Percentiles rank a stretch among this genome's conserved stretches.
Conservation (phyloP, 2,888 invertebrate genomes). For the Emmelina monodactyla region DNA sequence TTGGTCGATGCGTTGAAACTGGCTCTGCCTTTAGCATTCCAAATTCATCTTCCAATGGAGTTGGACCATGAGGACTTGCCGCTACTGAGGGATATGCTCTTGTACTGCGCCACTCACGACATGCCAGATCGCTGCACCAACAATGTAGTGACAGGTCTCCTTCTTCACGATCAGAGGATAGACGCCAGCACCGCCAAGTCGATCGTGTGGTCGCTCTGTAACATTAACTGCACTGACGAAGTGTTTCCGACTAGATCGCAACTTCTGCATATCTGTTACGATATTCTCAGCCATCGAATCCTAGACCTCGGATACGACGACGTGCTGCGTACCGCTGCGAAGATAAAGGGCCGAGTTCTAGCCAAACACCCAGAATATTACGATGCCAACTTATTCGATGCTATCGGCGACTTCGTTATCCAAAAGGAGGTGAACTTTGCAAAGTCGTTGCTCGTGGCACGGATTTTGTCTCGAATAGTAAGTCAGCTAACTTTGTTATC, state of each 20-base stretch:
- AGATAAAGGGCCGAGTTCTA: conserved; percentile 46
- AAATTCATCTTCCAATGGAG: conserved; percentile 67
- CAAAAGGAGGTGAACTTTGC: conserved; percentile 58
- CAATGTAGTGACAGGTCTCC: conserved; percentile 57
- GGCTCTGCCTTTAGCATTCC: conserved; percentile 73
- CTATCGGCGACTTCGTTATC: conserved; percentile 57
- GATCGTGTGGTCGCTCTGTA: conserved; percentile 65
- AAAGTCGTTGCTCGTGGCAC: conserved; percentile 49
- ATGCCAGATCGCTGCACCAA: conserved; percentile 59
- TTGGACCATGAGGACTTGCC: conserved; percentile 61
- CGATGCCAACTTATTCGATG: conserved; percentile 67
- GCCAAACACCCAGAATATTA: conserved; percentile 64
- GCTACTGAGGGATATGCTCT: conserved; percentile 59
- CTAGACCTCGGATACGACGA: conserved; percentile 49
- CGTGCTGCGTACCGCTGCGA: conserved; percentile 55
- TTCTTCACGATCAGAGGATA: conserved; percentile 45
- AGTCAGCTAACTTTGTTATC: conserved; percentile 27
- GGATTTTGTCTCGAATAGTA: conserved; percentile 64
- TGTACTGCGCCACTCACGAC: conserved; percentile 55
- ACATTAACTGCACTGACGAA: conserved; percentile 44
- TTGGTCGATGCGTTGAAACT: conserved; percentile 69
- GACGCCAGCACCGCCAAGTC: conserved; percentile 54
- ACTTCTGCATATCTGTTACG: conserved; percentile 58
- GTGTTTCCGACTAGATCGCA: conserved; percentile 44
- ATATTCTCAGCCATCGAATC: conserved; percentile 48